Percentiles rank a stretch among this genome's conserved stretches.
phyloP scores from a whole-genome alignment of 1,140 invertebrate genomes.

The Periplaneta americana region DNA sequence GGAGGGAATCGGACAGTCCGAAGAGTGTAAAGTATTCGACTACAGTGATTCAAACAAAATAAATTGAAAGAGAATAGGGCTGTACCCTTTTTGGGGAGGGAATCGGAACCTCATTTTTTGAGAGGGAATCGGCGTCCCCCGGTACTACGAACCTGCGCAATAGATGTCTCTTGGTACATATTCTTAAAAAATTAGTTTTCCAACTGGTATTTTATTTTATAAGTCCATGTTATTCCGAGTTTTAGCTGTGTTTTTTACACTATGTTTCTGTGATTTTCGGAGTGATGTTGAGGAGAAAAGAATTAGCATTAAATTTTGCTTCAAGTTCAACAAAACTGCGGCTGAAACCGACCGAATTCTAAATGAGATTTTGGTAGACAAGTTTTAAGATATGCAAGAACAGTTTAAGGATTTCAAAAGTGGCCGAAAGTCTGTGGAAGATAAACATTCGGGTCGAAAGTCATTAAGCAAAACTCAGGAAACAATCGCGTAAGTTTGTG shows the following conservation, averaged over 20 bases:
- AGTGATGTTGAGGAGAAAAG: not conserved
- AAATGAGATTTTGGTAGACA: not conserved
- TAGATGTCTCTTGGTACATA: not conserved
- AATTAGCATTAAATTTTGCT: constrained; percentile 3
- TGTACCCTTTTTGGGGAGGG: too few species aligned
- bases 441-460: not conserved
- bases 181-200: not conserved
- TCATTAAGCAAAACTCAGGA: not conserved
- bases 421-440: not conserved
- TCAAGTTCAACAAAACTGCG: not conserved
- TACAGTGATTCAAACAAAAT: too few species aligned
- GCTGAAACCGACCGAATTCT: not conserved
- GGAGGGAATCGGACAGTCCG: too few species aligned
- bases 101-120: too few species aligned
- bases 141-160: too few species aligned
- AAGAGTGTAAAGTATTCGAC: too few species aligned
- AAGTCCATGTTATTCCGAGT: not conserved
- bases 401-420: not conserved
- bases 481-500: not conserved
- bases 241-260: not conserved
- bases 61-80: too few species aligned
- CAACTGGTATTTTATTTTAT: not conserved
- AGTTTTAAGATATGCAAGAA: not conserved
- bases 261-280: not conserved
- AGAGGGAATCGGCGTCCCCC: too few species aligned